Evolutionary conservation across 2,113 vertebrate genomes (phyloP).

Genomic region (Thalassoma bifasciatum): DNA sequence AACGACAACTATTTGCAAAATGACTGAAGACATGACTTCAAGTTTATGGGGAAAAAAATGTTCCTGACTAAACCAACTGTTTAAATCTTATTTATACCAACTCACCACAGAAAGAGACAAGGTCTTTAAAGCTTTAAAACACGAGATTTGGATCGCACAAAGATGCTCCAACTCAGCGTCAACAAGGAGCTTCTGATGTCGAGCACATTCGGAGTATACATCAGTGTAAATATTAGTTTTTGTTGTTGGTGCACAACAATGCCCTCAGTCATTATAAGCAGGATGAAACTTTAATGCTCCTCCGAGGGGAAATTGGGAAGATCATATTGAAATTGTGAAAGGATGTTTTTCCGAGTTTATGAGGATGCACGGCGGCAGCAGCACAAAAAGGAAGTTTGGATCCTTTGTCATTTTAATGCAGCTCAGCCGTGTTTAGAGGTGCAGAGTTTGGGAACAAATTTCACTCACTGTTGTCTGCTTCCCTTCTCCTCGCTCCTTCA

Average conservation of each 20-base stretch:
- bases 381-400: constrained; percentile 68
- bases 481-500: constrained; percentile 36
- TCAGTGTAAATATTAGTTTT: constrained; percentile 47
- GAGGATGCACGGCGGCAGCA: constrained; percentile 39
- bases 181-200: constrained; percentile 41
- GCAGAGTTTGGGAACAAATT: constrained; percentile 57
- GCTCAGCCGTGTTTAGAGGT: constrained; percentile 8
- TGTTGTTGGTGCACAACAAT: constrained; percentile 50
- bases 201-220: constrained; percentile 40
- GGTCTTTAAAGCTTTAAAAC: constrained; percentile 19
- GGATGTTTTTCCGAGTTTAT: constrained; percentile 65
- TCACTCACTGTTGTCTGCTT: constrained; percentile 53
- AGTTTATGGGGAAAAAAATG: background rate
- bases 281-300: constrained; percentile 62
- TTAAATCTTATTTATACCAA: constrained; percentile 29
- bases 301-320: constrained; percentile 31
- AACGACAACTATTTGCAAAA: background rate
- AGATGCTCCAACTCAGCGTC: constrained; percentile 45
- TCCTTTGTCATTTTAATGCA: constrained; percentile 71
- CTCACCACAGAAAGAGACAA: constrained; percentile 5
- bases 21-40: background rate
- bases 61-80: constrained; percentile 1
- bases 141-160: constrained; percentile 25
- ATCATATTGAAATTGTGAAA: constrained; percentile 57
- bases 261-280: constrained; percentile 32